These are phyloP conservation scores for Luscinia luscinia DNA, from an alignment of 2,797 vertebrate species.

Conservation along the genomic window DNA sequence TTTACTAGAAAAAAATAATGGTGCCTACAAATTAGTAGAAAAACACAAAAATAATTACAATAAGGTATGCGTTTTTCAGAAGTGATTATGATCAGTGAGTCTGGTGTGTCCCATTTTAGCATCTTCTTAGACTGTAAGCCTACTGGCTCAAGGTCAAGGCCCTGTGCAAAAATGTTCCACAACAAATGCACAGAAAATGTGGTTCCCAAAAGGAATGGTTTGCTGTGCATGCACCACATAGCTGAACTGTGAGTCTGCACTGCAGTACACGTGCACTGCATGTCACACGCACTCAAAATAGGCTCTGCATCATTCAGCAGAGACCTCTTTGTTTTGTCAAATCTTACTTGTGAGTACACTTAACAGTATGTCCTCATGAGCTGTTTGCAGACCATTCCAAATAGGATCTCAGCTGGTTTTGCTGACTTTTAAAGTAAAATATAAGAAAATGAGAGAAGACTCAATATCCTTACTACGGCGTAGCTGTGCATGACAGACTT, in stretches of 20 bases:
- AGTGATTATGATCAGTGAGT: background rate
- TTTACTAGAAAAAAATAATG: background rate
- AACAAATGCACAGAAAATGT: background rate
- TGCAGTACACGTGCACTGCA: background rate
- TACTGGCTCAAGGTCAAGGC: background rate
- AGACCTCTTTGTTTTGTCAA: background rate
- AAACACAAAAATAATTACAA: background rate
- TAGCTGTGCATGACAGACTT: fast-evolving
- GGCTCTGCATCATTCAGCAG: background rate
- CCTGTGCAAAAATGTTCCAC: background rate
- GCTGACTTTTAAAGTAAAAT: background rate
- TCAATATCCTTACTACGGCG: fast-evolving
- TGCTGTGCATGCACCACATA: background rate
- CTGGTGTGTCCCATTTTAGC: background rate
- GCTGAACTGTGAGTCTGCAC: background rate
- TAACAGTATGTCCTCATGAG: background rate
- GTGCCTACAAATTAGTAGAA: background rate
- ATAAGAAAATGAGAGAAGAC: background rate
- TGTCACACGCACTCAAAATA: background rate
- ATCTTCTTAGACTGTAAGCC: background rate
- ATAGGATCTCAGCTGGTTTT: background rate
- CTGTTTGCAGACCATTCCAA: background rate
- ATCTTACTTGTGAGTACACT: background rate
- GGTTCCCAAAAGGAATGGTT: background rate
- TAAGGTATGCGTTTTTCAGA: background rate